A percentile compares a stretch with the other conserved stretches of the same genome.
Conservation (phyloP, 1,140 invertebrate genomes). For the Temnothorax curvispinosus region DNA sequence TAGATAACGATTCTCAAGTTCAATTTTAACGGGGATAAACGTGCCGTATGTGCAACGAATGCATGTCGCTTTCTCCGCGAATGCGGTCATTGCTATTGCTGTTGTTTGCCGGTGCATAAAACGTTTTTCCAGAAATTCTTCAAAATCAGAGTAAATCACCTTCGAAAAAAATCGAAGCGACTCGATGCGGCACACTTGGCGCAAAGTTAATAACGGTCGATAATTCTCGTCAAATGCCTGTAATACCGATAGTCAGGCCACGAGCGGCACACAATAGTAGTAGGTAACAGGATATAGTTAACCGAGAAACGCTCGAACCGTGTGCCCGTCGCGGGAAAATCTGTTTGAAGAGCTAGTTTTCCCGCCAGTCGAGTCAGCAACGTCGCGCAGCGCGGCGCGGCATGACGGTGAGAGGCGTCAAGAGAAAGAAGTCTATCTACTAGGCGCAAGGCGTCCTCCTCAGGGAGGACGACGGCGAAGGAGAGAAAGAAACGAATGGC, state of each 20-base stretch:
- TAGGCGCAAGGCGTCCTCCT: slow-evolving; percentile 29
- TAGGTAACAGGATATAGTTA: slow-evolving; percentile 39
- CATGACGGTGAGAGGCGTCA: slow-evolving; percentile 54
- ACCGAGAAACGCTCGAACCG: slow-evolving; percentile 48
- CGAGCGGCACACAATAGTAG: slow-evolving; percentile 13
- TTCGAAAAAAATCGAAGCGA: background rate
- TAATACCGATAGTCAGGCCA: slow-evolving; percentile 25
- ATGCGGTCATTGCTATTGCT: slow-evolving; percentile 3
- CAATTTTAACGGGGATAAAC: background rate
- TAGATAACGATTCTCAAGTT: background rate
- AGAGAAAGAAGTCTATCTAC: slow-evolving; percentile 26
- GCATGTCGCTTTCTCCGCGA: slow-evolving; percentile 19
- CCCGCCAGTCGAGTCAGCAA: slow-evolving; percentile 83
- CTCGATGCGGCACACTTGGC: background rate
- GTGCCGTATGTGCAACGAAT: background rate
- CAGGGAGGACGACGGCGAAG: background rate
- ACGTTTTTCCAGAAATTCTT: slow-evolving; percentile 18
- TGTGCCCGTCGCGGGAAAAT: slow-evolving; percentile 78
- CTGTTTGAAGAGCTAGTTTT: slow-evolving; percentile 85
- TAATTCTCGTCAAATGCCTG: slow-evolving; percentile 1
- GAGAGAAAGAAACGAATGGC: slow-evolving; percentile 49
- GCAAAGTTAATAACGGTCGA: slow-evolving; percentile 45
- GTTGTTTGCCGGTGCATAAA: background rate
- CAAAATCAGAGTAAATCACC: background rate
- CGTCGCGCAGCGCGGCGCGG: slow-evolving; percentile 62